Base-by-base conservation (phyloP, 2,797 vertebrate genomes). In the Geotrypetes seraphini region DNA sequence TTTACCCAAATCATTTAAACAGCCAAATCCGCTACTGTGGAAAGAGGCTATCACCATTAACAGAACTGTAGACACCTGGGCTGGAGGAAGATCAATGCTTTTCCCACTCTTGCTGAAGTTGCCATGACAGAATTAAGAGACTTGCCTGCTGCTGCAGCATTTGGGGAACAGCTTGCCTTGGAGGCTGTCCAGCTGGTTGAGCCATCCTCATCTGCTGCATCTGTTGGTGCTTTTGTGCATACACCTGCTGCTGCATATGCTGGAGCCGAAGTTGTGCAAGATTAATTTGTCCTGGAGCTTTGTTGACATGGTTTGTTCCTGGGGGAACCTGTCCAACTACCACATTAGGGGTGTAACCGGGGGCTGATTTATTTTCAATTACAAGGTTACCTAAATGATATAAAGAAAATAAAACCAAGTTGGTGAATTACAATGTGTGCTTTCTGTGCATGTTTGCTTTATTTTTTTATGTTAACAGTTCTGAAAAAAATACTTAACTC, bases 181-280 rank as follows among this genome's bases (percentile, higher is more conserved):
- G 60, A 15, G 87, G 87, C 40, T 86, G 90, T 10, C 56, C 60
- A 55, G 92, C 45, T 3, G 80, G 84, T 7, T 86, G 84, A 7
- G 56, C 69, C 71, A 84, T 70, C 51, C 79, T 74, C 80, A 84
- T 82, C 54, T 86, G 84, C 17, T 88, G 90, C 19, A 86, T 47
- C 5, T 89, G 88, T 37, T 92, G 87, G 47, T 94, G 88, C 32
- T 96, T 92, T 19, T 87, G 91, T 16, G 88, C 91, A 13, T 90
- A 92, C 5, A 88, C 92, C 47, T 85, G 84, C 11, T 92, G 90
- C 39, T 97, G 96, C 91, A 99, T 95, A 61, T 98, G 96, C 63
- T 99, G 95, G 33, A 98, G 78, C 11, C 91, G 83, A 20, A 99
- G 89, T 69, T 99, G 96, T 2, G 96, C 94, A 52, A 99, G 78